These are phyloP conservation scores for Crocallis elinguaria DNA, from an alignment of 2,888 invertebrate species.

Conservation along the genomic window DNA sequence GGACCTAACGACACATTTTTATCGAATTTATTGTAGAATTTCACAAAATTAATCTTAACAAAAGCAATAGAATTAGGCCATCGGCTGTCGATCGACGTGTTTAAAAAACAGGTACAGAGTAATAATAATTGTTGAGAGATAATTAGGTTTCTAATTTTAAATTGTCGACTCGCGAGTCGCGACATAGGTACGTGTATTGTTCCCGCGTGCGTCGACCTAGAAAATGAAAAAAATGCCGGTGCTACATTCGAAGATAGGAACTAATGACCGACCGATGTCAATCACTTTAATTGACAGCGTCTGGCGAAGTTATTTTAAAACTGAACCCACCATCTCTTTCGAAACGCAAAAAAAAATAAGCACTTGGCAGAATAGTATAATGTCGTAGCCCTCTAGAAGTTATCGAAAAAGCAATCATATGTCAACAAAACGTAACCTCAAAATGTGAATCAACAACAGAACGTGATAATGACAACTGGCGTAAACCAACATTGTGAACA, in stretches of 20 bases:
- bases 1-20: slow-evolving; percentile 25
- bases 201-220: slow-evolving; percentile 41
- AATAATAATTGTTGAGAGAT: slow-evolving; percentile 21
- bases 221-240: slow-evolving; percentile 46
- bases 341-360: slow-evolving; percentile 38
- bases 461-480: slow-evolving; percentile 66
- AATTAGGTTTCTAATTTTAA: slow-evolving; percentile 39
- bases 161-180: slow-evolving; percentile 9
- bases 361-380: slow-evolving; percentile 9
- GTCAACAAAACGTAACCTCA: slow-evolving; percentile 80
- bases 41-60: slow-evolving; percentile 20
- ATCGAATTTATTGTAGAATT: slow-evolving; percentile 27
- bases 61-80: slow-evolving; percentile 12
- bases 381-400: slow-evolving; percentile 22
- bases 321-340: slow-evolving; percentile 51
- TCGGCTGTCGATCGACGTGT: slow-evolving; percentile 16
- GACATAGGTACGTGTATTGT: slow-evolving; percentile 26
- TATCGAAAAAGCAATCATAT: slow-evolving; percentile 52
- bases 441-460: slow-evolving; percentile 77
- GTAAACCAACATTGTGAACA: slow-evolving; percentile 42
- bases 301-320: slow-evolving; percentile 47
- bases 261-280: slow-evolving; percentile 79
- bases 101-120: slow-evolving; percentile 13
- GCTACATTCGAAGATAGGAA: slow-evolving; percentile 33
- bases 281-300: slow-evolving; percentile 82